These are phyloP conservation scores for Hybos culiciformis DNA, from an alignment of 2,888 invertebrate genomes.

Conservation along the genomic window DNA sequence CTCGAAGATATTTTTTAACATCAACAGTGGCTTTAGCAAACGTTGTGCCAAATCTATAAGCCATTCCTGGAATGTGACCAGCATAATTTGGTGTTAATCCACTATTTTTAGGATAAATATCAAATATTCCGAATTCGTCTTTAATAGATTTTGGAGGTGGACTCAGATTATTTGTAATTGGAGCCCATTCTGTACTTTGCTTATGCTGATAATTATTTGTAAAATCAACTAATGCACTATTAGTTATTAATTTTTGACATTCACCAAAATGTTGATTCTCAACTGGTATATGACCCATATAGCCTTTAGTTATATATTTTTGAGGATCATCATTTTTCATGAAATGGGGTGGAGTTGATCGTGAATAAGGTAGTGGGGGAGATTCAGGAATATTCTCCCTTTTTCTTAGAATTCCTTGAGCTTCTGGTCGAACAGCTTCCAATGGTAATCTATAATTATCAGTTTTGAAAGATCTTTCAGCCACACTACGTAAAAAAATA, in stretches of 20 bases:
- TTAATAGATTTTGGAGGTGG: conserved; percentile 22
- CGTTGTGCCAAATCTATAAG: conserved; percentile 61
- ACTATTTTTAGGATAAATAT: conserved; percentile 58
- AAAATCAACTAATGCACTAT: conserved; percentile 59
- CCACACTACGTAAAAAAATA: conserved; percentile 23
- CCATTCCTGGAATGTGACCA: conserved; percentile 62
- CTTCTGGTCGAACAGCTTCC: conserved; percentile 51
- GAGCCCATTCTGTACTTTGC: conserved; percentile 62
- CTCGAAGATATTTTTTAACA: too few species aligned
- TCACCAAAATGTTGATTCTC: conserved; percentile 27
- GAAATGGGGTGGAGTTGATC: conserved; percentile 29
- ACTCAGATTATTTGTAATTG: conserved; percentile 29
- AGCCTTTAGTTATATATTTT: conserved; percentile 29
- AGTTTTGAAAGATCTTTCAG: conserved; percentile 31
- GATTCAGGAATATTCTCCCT: conserved; percentile 32
- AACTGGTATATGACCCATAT: conserved; percentile 30
- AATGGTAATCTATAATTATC: conserved; percentile 57
- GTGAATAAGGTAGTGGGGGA: conserved; percentile 22
- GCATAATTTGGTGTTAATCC: conserved; percentile 65
- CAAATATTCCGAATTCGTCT: conserved; percentile 33
- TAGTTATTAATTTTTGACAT: conserved; percentile 45
- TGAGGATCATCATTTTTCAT: conserved; percentile 27
- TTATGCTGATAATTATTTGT: conserved; percentile 58
- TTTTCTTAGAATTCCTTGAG: conserved; percentile 47
- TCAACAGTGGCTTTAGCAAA: conserved; percentile 60